Evolutionary conservation across 2,113 vertebrate species (phyloP), one percentile per base, ranked within the genome.

Genomic region (Calidris pugnax): DNA sequence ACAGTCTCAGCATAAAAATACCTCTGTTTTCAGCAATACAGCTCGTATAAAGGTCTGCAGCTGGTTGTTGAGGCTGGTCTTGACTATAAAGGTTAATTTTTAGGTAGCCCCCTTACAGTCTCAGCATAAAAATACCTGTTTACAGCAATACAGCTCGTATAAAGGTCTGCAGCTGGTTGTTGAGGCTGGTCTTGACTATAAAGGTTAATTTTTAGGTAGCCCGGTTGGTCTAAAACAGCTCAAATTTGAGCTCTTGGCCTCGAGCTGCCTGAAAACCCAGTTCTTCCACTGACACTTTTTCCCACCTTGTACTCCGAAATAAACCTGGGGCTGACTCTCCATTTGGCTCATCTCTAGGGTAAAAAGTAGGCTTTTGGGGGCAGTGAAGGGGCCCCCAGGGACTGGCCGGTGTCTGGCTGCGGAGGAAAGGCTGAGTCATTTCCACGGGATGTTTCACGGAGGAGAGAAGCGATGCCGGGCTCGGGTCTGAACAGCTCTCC

Each of bases 341-440:
- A 2, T 9, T 24, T 87, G 59, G 33, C 26, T 45, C 23, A 1
- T 33, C 4, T 17, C 15, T 41, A 6, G 30, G 33, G 18, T 18
- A 39, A 27, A 13, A 59, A 10, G 1, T 5, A 12, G 21, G 50
- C 55, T 41, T 62, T 68, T 2, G 1, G 37, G 35, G 45, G 12
- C 4, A 45, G 69, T 1, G 33, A 37, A 39, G 19, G 28, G 32
- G 59, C 82, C 41, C 11, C 43, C 15, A 4, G 77, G 3, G 53
- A 5, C 68, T 51, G 2, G 5, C 35, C 1, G 10, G 14, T 63
- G 62, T 63, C 95, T 90, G 91, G 48, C 95, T 91, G 90, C 93
- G 35, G 32, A 83, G 69, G 84, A 91, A 91, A 82, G 93, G 94
- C 96, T 96, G 95, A 97, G 93, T 96, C 93, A 96, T 92, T 92